Evolutionary conservation across 2,888 invertebrate species (phyloP).

Genomic region (Drosophila mercatorum): DNA sequence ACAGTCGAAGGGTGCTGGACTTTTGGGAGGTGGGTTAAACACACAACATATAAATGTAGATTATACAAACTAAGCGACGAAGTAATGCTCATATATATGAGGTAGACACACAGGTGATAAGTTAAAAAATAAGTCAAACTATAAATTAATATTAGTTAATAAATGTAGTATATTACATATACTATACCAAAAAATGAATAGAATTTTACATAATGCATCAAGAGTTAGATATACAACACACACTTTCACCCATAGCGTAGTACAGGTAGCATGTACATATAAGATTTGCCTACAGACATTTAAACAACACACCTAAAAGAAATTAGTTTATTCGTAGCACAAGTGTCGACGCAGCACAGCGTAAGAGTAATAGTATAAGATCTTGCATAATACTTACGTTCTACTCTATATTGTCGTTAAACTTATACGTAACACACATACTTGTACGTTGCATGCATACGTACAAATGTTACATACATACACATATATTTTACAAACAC

Average conservation of each 20-base stretch:
- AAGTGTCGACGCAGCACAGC: background rate
- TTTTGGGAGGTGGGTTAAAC: background rate
- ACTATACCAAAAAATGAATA: background rate
- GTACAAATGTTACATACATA: background rate
- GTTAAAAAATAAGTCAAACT: conserved; percentile 14
- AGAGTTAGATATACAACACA: conserved; percentile 6
- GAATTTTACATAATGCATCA: conserved; percentile 25
- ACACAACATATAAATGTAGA: background rate
- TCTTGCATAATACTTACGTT: conserved; percentile 21
- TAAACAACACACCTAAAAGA: conserved; percentile 23
- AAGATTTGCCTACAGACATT: conserved; percentile 26
- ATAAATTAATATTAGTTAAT: conserved; percentile 7
- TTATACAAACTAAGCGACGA: background rate
- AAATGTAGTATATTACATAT: background rate
- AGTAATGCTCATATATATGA: background rate
- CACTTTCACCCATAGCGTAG: conserved; percentile 1
- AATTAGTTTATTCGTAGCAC: conserved; percentile 5
- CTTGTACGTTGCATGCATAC: background rate
- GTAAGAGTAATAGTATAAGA: background rate
- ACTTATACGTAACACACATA: background rate
- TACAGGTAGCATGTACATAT: background rate
- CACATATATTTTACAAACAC: too few relatives aligned
- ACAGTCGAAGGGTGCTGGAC: background rate
- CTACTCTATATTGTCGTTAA: background rate
- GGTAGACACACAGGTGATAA: conserved; percentile 1